Base-by-base conservation (phyloP, 2,113 vertebrate genomes). In the Elaphurus davidianus region DNA sequence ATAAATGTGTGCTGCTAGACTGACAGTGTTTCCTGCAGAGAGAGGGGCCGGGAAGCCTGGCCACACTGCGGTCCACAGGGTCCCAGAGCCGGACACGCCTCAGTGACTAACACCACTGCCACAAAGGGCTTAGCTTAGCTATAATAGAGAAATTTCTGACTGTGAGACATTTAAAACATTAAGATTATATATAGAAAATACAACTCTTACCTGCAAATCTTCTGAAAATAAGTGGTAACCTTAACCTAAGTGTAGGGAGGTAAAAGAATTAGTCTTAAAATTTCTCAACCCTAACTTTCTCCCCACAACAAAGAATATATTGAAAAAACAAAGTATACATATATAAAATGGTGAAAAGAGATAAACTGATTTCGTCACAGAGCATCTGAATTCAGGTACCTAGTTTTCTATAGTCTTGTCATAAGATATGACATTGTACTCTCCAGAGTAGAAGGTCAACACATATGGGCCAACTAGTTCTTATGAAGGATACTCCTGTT, bases 401-500 rank as follows among this genome's bases (percentile, higher is more conserved):
- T 52, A 50, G 12, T 55, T 83, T 87, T 60, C 47, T 71, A 88
- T 0, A 28, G 21, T 47, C 30, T 90, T 81, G 88, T 79, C 59
- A 40, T n/a, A 94, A 78, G 17, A 25, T 4, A 40, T 27, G 12
- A 67, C 86, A 91, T 12, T 90, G 64, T 7, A 67, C 28, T 93
- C 59, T 59, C 47, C 52, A 81, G 1, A 67, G 10, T 1, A 11
- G 23, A 96, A 7, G 12, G 14, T 87, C 27, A 79, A 57, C 15
- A 45, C 47, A 87, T 27, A 64, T 0, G 8, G 17, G 64, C 2
- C 17, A 19, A 90, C 6, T 71, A n/a, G 81, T 36, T 95, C 30
- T 36, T 96, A 12, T 40, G 94, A 99, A 99, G 99, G 99, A 99
- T 99, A 99, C 99, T 99, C 99, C 95, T 99, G 99, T 97, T 99